Evolutionary conservation across 1,140 invertebrate species (phyloP), one percentile per base, ranked within the genome.

Genomic region (Ptiloglossa arizonensis): DNA sequence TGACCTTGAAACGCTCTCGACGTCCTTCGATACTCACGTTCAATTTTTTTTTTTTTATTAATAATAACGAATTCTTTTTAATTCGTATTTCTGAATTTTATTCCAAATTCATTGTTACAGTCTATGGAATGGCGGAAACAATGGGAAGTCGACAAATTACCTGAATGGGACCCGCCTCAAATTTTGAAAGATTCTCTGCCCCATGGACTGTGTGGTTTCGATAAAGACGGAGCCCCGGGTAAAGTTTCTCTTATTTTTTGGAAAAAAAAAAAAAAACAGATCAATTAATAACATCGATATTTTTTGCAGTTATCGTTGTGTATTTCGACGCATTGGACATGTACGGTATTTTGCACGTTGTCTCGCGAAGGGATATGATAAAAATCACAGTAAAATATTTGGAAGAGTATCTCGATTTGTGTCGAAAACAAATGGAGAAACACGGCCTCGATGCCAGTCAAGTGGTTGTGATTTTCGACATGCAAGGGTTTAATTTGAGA

Each of bases 201-300:
- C 0, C 95, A 95, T 57, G 97, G 97, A 63, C 89, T 94, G 1
- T 93, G 94, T 68, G 97, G 97, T 2, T 96, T 94, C 81, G 97
- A 98, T 87, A 97, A 97, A 85, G 96, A 97, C 83, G 97, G 97
- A n/a, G 95, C 95, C 29, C 97, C 97, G 89, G 91, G 96, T 96
- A 92, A 89, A 15, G 29, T 22, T 41, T 73, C 56, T 35, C 22
- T n/a, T 38, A 17, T 8, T 56, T 54, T 5, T 38, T 22, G 0
- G 17, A 41, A 44, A 29, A n/a, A 29, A 15, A 27, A 19, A 22
- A 4, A 8, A 17, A n/a, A n/a, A n/a, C n/a, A n/a, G 17, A 5
- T 54, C 0, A 41, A 22, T 60, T 9, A 19, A 32, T 24, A 41
- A 44, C n/a, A 24, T 67, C 13, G 5, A 69, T 68, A 78, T 59